Base-by-base conservation (phyloP, 2,113 vertebrate genomes). In the Cranoglanis bouderius region DNA sequence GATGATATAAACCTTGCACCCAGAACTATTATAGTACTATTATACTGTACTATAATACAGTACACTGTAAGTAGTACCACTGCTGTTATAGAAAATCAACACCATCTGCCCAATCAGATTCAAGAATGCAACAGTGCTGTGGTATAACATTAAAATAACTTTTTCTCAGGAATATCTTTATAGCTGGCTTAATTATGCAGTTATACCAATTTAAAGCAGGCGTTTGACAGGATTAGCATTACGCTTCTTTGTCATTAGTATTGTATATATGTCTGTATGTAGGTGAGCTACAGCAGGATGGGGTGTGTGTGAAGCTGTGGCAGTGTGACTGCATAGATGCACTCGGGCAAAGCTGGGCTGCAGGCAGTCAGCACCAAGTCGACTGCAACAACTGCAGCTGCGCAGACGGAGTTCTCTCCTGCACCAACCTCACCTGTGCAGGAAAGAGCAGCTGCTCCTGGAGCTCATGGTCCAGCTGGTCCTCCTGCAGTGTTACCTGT, bases 401-500 rank as follows among this genome's bases (percentile, higher is more conserved):
- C 90, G 13, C 86, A 3, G 95, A 94, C 0, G 97, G 97, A 6
- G 91, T n/a, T 57, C 94, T 98, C 0, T 78, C 90, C 83, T 98
- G 97, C 94, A 95, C 93, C 49, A 91, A 95, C 63, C 87, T 87
- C 87, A 94, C 91, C 92, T 98, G 97, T 86, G 89, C 59, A 86
- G 90, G 65, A 0, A 90, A 94, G 1, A 24, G 82, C 8, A 1
- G 70, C 82, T 98, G 97, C 18, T 32, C 51, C 0, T 98, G 97
- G 97, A 97, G 97, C 89, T 94, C 88, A 75, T 98, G 97, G 97
- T 97, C 97, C n/a, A 92, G 92, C 49, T 98, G 97, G 97, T 95
- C 96, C 0, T 86, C 90, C 6, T 98, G 97, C 92, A 97, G 97
- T 21, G 86, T 89, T 59, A 96, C 96, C 12, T 98, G 97, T 78